Conservation (phyloP, 2,113 vertebrate species). For the Paradisaea rubra region DNA sequence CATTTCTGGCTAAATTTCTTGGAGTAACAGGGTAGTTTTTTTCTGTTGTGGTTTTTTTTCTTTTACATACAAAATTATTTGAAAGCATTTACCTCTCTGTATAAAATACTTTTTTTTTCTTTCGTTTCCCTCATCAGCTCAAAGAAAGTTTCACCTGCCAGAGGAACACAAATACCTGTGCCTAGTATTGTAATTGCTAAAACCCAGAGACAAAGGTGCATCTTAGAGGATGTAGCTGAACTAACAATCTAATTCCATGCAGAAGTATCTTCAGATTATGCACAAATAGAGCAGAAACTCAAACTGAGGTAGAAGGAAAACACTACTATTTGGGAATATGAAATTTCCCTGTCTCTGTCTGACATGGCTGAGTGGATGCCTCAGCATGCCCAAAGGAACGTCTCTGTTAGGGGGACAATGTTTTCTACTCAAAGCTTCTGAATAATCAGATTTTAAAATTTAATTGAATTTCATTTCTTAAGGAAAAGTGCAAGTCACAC, state of each 20-base stretch:
- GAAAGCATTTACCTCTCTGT: neutral
- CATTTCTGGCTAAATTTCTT: neutral
- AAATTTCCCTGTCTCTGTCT: neutral
- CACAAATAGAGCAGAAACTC: neutral
- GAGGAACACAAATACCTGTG: neutral
- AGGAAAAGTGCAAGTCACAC: neutral
- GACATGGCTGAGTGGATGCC: neutral
- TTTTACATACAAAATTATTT: neutral
- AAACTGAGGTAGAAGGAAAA: neutral
- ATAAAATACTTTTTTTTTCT: neutral
- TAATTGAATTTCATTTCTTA: neutral
- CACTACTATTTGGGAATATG: neutral
- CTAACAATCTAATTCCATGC: neutral
- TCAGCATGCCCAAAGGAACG: neutral
- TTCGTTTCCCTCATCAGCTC: neutral
- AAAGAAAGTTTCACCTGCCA: neutral
- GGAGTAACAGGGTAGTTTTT: neutral
- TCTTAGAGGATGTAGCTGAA: neutral
- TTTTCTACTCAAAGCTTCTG: conserved; percentile 18
- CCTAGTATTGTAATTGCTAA: neutral
- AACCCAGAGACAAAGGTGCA: neutral
- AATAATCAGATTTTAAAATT: conserved; percentile 15
- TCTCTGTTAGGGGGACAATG: neutral
- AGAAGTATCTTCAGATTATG: neutral
- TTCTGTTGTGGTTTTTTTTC: neutral